Evolutionary conservation across 2,888 invertebrate species (phyloP), one percentile per base, ranked within the genome.

Genomic region (Agrochola macilenta): DNA sequence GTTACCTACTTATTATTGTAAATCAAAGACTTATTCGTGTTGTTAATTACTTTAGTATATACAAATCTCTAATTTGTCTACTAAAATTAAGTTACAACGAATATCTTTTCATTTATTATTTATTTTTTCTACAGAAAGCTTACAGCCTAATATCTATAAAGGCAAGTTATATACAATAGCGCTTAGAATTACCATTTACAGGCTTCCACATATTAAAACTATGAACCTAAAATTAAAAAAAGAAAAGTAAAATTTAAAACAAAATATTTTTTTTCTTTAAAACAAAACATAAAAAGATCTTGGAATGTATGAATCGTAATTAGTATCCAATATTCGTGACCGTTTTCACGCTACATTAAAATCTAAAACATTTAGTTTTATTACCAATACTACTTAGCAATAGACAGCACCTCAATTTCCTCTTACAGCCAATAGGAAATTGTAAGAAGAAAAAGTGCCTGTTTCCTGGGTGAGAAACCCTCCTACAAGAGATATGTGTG

Each of bases 401-500:
- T 70, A 71, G 49, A 71, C 74, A 60, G 71, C 35, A 89, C 90
- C 90, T 86, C 89, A 89, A 93, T 93, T 90, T 92, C 91, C 91
- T 89, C 84, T 84, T 82, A 85, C 93, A 93, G 90, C 92, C 92
- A 90, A 95, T 92, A 93, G 95, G 95, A 95, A 94, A 93, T 93
- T 91, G 93, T 89, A 85, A 90, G 81, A 92, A 93, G 93, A 92
- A 89, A 92, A 91, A 93, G 88, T 89, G 88, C 85, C 92, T 87
- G 93, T 94, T 95, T 95, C 95, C 95, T 91, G 94, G 94, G 71
- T 9, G 92, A 84, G 90, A 89, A 49, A 76, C 82, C 84, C 81
- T 76, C 74, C 74, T 79, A 61, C 81, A 80, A 86, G 81, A 84
- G 84, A 87, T 87, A 89, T 88, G 81, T 88, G 81, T 76, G 76